Conservation (phyloP, 1,140 invertebrate species). For the Dolichoris vasculosae region DNA sequence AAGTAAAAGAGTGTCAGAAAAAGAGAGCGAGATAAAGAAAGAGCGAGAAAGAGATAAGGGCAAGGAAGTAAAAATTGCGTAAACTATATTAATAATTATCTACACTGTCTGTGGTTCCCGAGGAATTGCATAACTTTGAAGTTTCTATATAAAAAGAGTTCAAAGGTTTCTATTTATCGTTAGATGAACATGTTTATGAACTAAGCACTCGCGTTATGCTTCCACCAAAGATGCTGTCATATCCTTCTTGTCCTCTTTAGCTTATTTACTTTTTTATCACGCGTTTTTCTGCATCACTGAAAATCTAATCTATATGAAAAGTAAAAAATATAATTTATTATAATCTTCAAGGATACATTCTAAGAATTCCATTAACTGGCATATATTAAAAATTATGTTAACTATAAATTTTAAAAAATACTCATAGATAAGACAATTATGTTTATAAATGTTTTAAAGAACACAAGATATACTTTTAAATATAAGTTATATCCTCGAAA, state of each 20-base stretch:
- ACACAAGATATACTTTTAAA: too few relatives aligned
- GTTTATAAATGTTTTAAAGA: too few relatives aligned
- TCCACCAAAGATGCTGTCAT: neutral
- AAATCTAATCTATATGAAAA: neutral
- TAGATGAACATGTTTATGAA: neutral
- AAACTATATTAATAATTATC: slow-evolving; percentile 36
- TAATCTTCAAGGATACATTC: neutral
- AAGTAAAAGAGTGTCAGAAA: neutral
- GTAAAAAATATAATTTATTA: neutral
- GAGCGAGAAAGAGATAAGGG: neutral
- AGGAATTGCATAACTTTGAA: slow-evolving; percentile 35
- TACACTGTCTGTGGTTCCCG: neutral
- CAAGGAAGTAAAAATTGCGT: slow-evolving; percentile 1
- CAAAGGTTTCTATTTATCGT: slow-evolving; percentile 24
- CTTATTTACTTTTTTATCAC: slow-evolving; percentile 9
- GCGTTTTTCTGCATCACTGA: neutral
- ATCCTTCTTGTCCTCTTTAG: neutral
- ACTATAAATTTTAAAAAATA: too few relatives aligned
- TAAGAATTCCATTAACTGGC: too few relatives aligned
- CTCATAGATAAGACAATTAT: too few relatives aligned
- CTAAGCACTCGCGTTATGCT: slow-evolving; percentile 21
- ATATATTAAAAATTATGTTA: too few relatives aligned
- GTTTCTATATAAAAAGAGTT: neutral
- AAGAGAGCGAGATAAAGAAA: neutral
- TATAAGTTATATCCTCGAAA: too few relatives aligned